Evolutionary conservation across 2,888 invertebrate species (phyloP), one percentile per base, ranked within the genome.

Genomic region (Pyralis farinalis): DNA sequence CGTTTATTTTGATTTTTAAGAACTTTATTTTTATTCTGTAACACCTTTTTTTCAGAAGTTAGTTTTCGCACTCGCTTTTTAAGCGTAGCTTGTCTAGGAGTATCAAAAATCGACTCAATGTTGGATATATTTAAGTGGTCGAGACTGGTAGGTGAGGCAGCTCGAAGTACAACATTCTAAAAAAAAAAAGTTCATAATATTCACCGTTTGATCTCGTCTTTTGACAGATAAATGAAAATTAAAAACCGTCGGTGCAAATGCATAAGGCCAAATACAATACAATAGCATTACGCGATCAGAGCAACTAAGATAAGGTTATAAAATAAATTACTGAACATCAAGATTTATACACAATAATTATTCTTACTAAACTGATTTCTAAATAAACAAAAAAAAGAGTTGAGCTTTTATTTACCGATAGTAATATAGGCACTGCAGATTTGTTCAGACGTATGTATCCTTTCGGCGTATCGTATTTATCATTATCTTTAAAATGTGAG

Each of bases 101-200:
- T 32, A 12, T 43, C 43, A 12, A 43, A 40, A 36, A 40, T 33
- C 3, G 40, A 40, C 9, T 37, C 42, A 12, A 37, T 16, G 30
- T 38, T 38, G 9, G 37, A 42, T 8, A 25, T 25, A 7, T 25
- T 25, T 5, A 25, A 3, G 7, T n/a, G 3, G 3, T 25, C 3
- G 5, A 25, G n/a, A 4, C 5, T 5, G n/a, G 3, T 25, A 8
- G 25, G n/a, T 25, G 25, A 25, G 7, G n/a, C n/a, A n/a, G n/a
- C n/a, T n/a, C n/a, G n/a, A n/a, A n/a, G n/a, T n/a, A n/a, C n/a
- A n/a, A n/a, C n/a, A n/a, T n/a, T n/a, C n/a, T n/a, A n/a, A n/a
- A n/a, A n/a, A n/a, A n/a, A n/a, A n/a, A n/a, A n/a, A n/a, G n/a
- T n/a, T n/a, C n/a, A n/a, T n/a, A n/a, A n/a, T n/a, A n/a, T n/a